A percentile compares a stretch with the other conserved stretches of the same genome.
Conservation (phyloP, 2,797 vertebrate genomes). For the Triplophysa yarkandensis region DNA sequence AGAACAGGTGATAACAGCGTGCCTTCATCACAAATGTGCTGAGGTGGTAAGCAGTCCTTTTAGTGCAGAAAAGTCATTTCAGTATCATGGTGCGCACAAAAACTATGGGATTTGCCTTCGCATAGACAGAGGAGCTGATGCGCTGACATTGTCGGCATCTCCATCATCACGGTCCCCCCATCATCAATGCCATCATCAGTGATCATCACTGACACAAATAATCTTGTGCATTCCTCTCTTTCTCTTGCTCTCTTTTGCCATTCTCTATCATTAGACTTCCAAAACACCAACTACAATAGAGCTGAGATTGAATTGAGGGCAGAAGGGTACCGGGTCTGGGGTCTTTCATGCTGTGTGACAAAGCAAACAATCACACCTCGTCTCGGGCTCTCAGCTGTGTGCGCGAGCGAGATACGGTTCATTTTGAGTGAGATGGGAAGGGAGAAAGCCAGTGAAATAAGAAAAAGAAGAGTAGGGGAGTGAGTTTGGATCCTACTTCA, state of each 20-base stretch:
- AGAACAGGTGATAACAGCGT: conserved; percentile 16
- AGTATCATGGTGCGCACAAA: conserved; percentile 1
- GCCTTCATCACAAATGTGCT: conserved; percentile 11
- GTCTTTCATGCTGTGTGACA: conserved; percentile 47
- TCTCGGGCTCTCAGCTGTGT: conserved; percentile 32
- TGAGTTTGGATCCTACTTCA: conserved; percentile 35
- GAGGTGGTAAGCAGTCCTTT: conserved; percentile 5
- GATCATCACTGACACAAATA: conserved; percentile 28
- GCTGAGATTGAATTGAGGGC: conserved; percentile 46
- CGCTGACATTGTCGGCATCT: conserved; percentile 15
- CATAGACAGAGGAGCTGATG: conserved; percentile 6
- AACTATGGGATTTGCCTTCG: conserved; percentile 1
- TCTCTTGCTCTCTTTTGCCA: conserved; percentile 27
- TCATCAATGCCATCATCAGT: conserved; percentile 28
- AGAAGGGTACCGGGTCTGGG: conserved; percentile 23
- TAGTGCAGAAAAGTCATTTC: conserved; percentile 22
- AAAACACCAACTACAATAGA: conserved; percentile 44
- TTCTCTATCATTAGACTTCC: conserved; percentile 48
- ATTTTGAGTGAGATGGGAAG: conserved; percentile 8
- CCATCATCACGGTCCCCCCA: conserved; percentile 20
- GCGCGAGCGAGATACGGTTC: conserved; percentile 34
- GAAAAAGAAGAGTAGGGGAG: background rate
- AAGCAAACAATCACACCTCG: conserved; percentile 45
- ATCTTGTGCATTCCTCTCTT: conserved; percentile 19
- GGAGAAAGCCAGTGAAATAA: conserved; percentile 5